Evolutionary conservation across 2,888 invertebrate genomes (phyloP), one percentile per base, ranked within the genome.

Genomic region (Drosophila parthenogenetica): DNA sequence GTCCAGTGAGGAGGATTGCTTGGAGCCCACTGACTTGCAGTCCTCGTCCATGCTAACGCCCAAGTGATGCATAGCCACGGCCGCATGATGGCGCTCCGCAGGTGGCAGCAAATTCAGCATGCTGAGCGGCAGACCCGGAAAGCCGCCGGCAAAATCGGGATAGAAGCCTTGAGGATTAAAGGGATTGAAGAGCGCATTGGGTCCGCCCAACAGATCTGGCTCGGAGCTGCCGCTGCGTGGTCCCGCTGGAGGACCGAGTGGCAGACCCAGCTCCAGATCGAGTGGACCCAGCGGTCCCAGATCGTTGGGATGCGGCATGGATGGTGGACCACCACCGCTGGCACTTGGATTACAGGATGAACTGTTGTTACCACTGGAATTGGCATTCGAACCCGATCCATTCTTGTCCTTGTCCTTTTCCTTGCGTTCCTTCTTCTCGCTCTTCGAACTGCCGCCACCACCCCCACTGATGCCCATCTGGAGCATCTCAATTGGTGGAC

Each of bases 51-150:
- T 94, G 69, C 71, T 82, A 16, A 86, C 78, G 54, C 94, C 93
- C 87, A 94, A 92, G 81, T 94, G 93, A 89, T 94, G 94, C 87
- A 94, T 92, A 73, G 93, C 94, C 92, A 93, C 93, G 89, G 90
- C 90, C 72, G 93, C 91, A 93, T 95, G 90, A 93, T 94, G 92
- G 94, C 96, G 84, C 87, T 97, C 97, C 55, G 91, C 78, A 43
- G 96, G 96, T 65, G 97, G 97, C 88, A 97, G 92, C 62, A 97
- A 93, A 90, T 97, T 97, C 72, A 97, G 93, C 97, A 97, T 97
- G 90, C 95, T 96, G 32, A 97, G 94, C 32, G 96, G 96, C 89
- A 97, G 95, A 2, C 92, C 92, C 0, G 97, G 97, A 90, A 97
- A 97, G 16, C 95, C 95, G 5, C 94, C 94, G 5, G 96, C 94